These are phyloP conservation scores for Pogona vitticeps DNA, from an alignment of 2,113 vertebrate genomes.

Conservation along the genomic window DNA sequence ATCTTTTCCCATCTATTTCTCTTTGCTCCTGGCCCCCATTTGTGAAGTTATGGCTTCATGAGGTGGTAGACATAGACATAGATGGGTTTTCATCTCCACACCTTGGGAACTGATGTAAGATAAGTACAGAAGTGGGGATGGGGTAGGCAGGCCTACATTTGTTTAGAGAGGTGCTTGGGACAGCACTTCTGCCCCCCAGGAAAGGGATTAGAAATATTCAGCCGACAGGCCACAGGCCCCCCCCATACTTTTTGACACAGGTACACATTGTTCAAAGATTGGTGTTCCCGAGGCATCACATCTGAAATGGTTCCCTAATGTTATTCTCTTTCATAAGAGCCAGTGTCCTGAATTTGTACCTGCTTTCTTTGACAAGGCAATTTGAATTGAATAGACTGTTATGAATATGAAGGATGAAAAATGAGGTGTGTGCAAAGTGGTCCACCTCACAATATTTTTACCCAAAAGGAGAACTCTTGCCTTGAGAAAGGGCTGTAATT, in stretches of 20 bases:
- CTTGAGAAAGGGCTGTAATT: not conserved
- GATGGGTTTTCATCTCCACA: not conserved
- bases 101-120: not conserved
- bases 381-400: not conserved
- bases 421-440: not conserved
- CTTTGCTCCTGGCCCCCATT: not conserved
- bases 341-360: not conserved
- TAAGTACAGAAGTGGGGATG: not conserved
- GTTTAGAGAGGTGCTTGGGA: not conserved
- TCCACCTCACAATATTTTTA: not conserved
- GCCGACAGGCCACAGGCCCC: too few species aligned
- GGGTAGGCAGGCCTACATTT: not conserved
- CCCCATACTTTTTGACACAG: not conserved
- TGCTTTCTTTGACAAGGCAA: not conserved
- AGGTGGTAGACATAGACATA: not conserved
- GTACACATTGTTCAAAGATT: not conserved
- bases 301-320: not conserved
- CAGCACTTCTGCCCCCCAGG: not conserved
- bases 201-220: not conserved
- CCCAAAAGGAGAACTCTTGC: not conserved
- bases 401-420: not conserved
- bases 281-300: not conserved
- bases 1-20: not conserved
- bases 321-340: not conserved
- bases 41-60: too few species aligned